Base-by-base conservation (phyloP, 2,888 invertebrate genomes). In the Myopa tessellatipennis region DNA sequence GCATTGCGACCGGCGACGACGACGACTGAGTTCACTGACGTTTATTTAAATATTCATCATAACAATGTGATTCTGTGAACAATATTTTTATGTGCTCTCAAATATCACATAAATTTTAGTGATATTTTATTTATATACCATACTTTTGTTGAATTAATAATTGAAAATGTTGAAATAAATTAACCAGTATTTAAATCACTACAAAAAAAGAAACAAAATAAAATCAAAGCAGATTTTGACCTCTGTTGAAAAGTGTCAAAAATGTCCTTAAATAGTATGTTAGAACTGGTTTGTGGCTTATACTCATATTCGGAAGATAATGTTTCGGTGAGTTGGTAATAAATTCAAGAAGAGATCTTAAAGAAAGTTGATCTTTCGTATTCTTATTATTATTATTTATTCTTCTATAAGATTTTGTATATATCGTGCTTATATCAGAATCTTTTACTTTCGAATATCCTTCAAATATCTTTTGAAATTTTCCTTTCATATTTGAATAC, bases 261-360 rank as follows among this genome's bases (percentile, higher is more conserved):
- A 81, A 88, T 88, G 87, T 86, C 87, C 76, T 83, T 87, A 74
- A 83, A 83, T 76, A 82, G 81, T 63, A 80, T 83, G 80, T 75
- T 92, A 90, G 92, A 91, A 82, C 91, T 92, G 83, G 91, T 91
- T 83, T 92, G 92, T 88, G 92, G 92, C 81, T 91, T 92, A 83
- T 91, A 90, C 83, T 91, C 92, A 76, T 91, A 90, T 83, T 91
- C 92, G 76, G 91, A 92, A 82, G 91, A 92, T 85, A 91, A 91
- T 88, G 84, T 91, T 63, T 84, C 91, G 91, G 92, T 92, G 86
- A 91, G 87, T 79, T 65, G 10, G 10, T 67, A 52, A 6, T 52
- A 60, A 60, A 38, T 14, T 38, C 55, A 55, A 6, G 10, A 45
- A 45, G 10, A 45, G 1, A 45, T 45, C 45, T 45, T 45, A 45